Conservation (phyloP, 2,113 vertebrate genomes). For the Rhodinocichla rosea region DNA sequence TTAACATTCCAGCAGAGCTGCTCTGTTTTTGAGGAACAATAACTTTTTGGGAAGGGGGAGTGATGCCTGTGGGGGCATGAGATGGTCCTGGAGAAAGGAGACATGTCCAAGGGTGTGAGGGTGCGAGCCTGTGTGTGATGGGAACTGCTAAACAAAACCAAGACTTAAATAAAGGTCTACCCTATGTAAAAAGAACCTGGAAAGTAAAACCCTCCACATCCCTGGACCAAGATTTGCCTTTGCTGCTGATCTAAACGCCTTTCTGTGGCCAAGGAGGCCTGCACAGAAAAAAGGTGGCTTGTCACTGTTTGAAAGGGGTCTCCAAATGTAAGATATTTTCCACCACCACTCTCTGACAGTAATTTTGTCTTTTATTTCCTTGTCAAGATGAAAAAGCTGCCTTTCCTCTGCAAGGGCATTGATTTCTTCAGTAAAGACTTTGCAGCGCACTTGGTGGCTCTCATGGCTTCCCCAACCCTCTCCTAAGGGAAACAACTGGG, state of each 20-base stretch:
- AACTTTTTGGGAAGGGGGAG: slow-evolving; percentile 17
- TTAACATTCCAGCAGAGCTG: slow-evolving; percentile 64
- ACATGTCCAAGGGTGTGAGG: background rate
- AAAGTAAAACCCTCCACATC: background rate
- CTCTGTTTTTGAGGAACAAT: slow-evolving; percentile 56
- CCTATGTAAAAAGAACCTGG: background rate
- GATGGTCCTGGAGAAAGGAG: slow-evolving; percentile 34
- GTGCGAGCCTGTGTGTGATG: background rate
- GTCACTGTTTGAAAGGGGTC: background rate
- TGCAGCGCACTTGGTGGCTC: background rate
- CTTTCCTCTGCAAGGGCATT: background rate
- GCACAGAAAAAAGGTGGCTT: background rate
- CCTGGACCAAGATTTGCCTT: background rate
- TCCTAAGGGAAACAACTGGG: background rate
- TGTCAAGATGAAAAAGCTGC: background rate
- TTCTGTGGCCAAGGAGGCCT: background rate
- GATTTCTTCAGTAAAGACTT: background rate
- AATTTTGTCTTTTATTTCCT: background rate
- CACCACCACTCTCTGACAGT: background rate
- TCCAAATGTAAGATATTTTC: background rate
- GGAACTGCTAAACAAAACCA: background rate
- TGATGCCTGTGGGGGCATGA: background rate
- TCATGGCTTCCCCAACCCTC: rapidly evolving
- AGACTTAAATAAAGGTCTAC: background rate
- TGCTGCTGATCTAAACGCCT: background rate